Evolutionary conservation across 2,888 invertebrate species (phyloP).

Genomic region (Stictocephala bisonia): DNA sequence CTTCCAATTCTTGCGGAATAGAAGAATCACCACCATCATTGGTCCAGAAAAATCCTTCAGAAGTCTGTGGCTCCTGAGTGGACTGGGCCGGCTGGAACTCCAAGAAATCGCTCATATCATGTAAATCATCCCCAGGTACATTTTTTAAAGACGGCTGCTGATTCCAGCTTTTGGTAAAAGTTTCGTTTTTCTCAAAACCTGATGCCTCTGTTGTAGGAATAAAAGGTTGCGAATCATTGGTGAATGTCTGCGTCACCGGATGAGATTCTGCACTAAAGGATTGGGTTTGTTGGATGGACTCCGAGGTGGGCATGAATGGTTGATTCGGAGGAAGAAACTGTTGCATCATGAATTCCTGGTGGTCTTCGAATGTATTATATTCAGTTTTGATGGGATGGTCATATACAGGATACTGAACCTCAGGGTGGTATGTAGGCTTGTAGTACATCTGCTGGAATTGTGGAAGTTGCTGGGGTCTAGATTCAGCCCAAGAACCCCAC

Average conservation of each 20-base stretch:
- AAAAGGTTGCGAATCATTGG: not conserved
- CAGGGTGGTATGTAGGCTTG: not conserved
- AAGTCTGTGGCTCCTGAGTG: not conserved
- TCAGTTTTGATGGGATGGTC: constrained; percentile 22
- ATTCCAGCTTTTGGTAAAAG: not conserved
- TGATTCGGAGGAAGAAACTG: not conserved
- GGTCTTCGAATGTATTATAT: not conserved
- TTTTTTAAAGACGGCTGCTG: not conserved
- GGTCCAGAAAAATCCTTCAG: constrained; percentile 4
- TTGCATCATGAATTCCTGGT: not conserved
- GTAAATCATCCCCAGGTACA: not conserved
- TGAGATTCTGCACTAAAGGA: not conserved
- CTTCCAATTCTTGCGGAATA: not conserved
- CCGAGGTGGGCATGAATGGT: not conserved
- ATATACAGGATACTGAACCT: not conserved
- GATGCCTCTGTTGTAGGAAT: not conserved
- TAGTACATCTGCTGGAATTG: constrained; percentile 11
- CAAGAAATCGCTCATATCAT: constrained; percentile 24
- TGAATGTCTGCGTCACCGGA: not conserved
- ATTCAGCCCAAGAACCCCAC: constrained; percentile 38
- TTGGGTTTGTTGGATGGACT: not conserved
- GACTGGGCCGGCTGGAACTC: not conserved
- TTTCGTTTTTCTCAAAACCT: not conserved
- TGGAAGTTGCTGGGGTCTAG: constrained; percentile 56
- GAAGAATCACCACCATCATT: not conserved